phyloP scores from a whole-genome alignment of 1,140 invertebrate genomes.

The Cydia amplana region DNA sequence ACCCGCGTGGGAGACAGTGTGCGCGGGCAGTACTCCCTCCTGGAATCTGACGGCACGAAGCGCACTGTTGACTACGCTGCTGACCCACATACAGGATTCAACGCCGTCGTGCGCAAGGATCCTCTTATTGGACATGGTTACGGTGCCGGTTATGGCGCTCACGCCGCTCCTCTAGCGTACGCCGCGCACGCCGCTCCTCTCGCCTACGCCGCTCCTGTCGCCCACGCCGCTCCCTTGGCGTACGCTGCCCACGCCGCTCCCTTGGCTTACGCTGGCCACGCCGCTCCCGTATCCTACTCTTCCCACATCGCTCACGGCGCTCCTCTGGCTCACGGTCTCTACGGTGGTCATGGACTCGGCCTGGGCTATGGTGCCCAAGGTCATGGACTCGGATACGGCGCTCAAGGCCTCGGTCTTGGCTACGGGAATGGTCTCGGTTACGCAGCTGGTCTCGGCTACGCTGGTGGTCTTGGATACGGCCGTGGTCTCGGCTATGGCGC shows the following conservation, averaged over 20 bases:
- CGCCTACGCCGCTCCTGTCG: constrained; percentile 38
- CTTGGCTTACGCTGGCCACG: constrained; percentile 33
- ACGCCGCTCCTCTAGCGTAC: constrained; percentile 39
- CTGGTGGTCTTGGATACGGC: constrained; percentile 14
- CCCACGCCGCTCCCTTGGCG: constrained; percentile 37
- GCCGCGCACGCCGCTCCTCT: constrained; percentile 37
- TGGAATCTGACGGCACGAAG: constrained; percentile 74
- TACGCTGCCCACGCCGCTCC: constrained; percentile 28
- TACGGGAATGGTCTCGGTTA: background rate
- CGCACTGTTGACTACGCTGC: constrained; percentile 77
- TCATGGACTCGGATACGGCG: background rate
- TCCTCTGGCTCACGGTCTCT: constrained; percentile 20
- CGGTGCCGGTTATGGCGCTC: constrained; percentile 59
- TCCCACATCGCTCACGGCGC: constrained; percentile 11
- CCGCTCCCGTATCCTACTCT: background rate
- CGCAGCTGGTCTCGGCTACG: constrained; percentile 25
- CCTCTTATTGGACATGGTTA: constrained; percentile 45
- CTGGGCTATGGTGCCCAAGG: background rate
- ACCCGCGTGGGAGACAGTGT: constrained; percentile 80
- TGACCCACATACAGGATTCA: constrained; percentile 73
- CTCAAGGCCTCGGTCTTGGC: constrained; percentile 10
- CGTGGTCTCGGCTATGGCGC: constrained; percentile 16
- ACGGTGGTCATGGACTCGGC: background rate
- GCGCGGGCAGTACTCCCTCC: constrained; percentile 75
- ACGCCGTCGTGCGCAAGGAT: constrained; percentile 75